Conservation (phyloP, 2,113 vertebrate genomes). For the Deroptyus accipitrinus region DNA sequence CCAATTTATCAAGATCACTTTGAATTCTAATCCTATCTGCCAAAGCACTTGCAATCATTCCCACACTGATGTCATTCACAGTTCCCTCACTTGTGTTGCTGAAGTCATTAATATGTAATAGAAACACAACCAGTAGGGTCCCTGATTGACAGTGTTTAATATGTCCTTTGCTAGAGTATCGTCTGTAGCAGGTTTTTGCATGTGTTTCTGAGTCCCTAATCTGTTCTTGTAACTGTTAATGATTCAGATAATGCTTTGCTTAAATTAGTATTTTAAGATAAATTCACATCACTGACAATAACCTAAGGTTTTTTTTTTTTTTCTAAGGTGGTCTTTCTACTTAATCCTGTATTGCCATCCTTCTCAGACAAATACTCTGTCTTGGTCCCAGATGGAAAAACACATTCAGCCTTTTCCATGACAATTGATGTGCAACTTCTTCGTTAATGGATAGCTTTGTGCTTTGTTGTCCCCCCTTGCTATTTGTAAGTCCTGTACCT, state of each 20-base stretch:
- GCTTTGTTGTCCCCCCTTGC: no score
- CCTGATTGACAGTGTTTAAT: accelerated
- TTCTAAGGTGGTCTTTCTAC: not conserved
- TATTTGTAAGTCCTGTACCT: not conserved
- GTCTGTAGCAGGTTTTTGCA: not conserved
- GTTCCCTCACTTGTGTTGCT: not conserved
- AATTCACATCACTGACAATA: not conserved
- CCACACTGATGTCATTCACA: not conserved
- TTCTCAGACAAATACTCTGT: not conserved
- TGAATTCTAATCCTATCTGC: slow-evolving; percentile 35
- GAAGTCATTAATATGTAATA: slow-evolving; percentile 10
- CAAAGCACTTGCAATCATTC: slow-evolving; percentile 41
- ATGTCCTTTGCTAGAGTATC: not conserved
- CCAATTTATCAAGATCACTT: slow-evolving; percentile 46
- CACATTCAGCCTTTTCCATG: not conserved
- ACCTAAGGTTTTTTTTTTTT: not conserved
- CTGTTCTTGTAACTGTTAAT: not conserved
- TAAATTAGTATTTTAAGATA: not conserved
- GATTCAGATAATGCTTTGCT: not conserved
- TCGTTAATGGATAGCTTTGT: not conserved
- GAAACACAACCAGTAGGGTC: not conserved
- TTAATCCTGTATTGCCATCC: not conserved
- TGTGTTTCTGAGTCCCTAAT: not conserved
- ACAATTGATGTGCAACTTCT: not conserved
- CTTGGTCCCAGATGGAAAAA: not conserved